A percentile compares a stretch with the other conserved stretches of the same genome.
Evolutionary conservation across 2,113 vertebrate genomes (phyloP).

Genomic region (Dipodomys spectabilis): DNA sequence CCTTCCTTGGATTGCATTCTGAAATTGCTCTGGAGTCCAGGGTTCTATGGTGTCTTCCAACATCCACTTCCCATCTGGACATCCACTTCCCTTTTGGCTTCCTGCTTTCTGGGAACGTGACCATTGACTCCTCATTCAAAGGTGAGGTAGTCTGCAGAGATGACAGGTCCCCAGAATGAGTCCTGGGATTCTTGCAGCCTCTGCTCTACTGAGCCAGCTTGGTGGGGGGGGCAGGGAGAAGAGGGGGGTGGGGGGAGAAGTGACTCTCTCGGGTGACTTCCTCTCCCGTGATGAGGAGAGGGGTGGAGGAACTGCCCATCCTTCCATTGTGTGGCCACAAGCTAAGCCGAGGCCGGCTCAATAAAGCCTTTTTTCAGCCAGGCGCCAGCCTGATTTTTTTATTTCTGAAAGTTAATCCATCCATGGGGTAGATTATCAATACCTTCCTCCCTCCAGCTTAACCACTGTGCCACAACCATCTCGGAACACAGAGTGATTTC

Average conservation of each 20-base stretch:
- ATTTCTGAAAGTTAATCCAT: slow-evolving; percentile 55
- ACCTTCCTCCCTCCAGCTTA: neutral
- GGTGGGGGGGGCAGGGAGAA: accelerated
- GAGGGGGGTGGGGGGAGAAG: neutral
- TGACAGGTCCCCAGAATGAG: neutral
- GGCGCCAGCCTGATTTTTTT: neutral
- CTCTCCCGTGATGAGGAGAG: neutral
- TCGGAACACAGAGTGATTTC: neutral
- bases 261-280: neutral
- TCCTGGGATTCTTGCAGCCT: accelerated
- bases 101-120: neutral
- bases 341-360: neutral
- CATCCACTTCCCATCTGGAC: accelerated
- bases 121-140: neutral
- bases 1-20: neutral
- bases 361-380: neutral
- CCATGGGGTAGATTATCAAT: neutral
- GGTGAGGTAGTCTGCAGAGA: accelerated
- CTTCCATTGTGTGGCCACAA: neutral
- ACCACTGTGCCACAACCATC: neutral
- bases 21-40: neutral
- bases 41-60: accelerated
- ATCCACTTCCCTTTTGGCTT: no score
- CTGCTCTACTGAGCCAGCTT: accelerated
- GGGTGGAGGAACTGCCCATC: neutral